These are phyloP conservation scores for Vanessa atalanta DNA, from an alignment of 1,140 invertebrate genomes.

Conservation along the genomic window DNA sequence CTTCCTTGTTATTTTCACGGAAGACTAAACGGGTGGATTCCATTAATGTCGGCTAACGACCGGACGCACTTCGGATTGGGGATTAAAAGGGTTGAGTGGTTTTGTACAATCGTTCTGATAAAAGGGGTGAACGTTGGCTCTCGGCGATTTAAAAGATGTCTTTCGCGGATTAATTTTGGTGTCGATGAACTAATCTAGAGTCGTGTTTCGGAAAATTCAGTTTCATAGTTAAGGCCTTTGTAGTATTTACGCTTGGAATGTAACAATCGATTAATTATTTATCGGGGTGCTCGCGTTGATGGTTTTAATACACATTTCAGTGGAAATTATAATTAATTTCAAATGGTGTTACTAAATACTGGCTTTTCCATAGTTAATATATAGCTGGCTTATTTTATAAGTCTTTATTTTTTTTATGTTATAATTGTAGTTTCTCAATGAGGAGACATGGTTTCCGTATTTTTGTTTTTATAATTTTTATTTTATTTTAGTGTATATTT, in stretches of 20 bases:
- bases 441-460: too few relatives aligned
- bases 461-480: too few relatives aligned
- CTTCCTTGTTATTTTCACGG: constrained; percentile 76
- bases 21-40: constrained; percentile 71
- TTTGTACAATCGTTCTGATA: constrained; percentile 79
- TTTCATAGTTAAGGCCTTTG: constrained; percentile 8
- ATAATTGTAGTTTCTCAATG: too few relatives aligned
- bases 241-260: not conserved
- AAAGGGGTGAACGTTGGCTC: constrained; percentile 77
- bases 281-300: not conserved
- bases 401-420: too few relatives aligned
- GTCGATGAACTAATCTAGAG: constrained; percentile 59
- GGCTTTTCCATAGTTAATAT: too few relatives aligned
- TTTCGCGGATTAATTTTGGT: constrained; percentile 66
- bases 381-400: too few relatives aligned
- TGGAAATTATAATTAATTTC: not conserved
- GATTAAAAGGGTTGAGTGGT: constrained; percentile 80
- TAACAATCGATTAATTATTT: not conserved
- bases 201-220: constrained; percentile 35
- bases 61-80: constrained; percentile 78
- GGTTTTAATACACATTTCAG: not conserved
- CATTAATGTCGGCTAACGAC: constrained; percentile 80
- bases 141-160: constrained; percentile 77
- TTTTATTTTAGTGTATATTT: too few relatives aligned
- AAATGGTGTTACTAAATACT: not conserved